These are phyloP conservation scores for Axis porcinus DNA, from an alignment of 2,113 vertebrate species.

Conservation along the genomic window DNA sequence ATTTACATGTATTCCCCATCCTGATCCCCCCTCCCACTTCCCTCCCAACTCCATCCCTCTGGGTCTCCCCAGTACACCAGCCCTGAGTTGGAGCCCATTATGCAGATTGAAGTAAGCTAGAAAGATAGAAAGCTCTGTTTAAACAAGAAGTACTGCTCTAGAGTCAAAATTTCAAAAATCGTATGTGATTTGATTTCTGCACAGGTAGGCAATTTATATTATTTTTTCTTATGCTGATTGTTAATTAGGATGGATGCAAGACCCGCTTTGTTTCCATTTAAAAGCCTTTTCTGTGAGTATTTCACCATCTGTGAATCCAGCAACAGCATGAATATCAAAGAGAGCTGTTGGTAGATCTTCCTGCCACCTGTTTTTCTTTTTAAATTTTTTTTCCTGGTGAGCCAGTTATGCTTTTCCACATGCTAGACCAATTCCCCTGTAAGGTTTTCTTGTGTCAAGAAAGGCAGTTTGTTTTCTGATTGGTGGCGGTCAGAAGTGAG, in stretches of 20 bases:
- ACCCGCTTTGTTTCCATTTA: slow-evolving; percentile 65
- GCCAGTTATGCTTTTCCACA: neutral
- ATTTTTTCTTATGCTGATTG: slow-evolving; percentile 47
- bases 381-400: slow-evolving; percentile 36
- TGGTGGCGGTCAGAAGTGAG: neutral
- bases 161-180: neutral
- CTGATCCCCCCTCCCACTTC: no score
- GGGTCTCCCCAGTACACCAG: no score
- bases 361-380: slow-evolving; percentile 62
- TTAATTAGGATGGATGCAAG: slow-evolving; percentile 56
- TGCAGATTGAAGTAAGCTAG: no score
- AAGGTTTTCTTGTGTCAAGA: neutral
- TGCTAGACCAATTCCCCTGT: slow-evolving; percentile 11
- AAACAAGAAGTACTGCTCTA: neutral
- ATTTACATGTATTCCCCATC: no score
- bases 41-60: no score
- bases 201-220: slow-evolving; percentile 52
- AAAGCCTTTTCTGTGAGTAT: slow-evolving; percentile 44
- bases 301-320: slow-evolving; percentile 46
- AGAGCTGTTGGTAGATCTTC: slow-evolving; percentile 36
- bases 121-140: neutral
- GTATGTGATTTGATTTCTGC: slow-evolving; percentile 13
- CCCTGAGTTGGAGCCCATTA: no score
- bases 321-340: slow-evolving; percentile 46
- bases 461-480: neutral